phyloP scores from a whole-genome alignment of 2,888 invertebrate species.

The Cryptus viduatorius region DNA sequence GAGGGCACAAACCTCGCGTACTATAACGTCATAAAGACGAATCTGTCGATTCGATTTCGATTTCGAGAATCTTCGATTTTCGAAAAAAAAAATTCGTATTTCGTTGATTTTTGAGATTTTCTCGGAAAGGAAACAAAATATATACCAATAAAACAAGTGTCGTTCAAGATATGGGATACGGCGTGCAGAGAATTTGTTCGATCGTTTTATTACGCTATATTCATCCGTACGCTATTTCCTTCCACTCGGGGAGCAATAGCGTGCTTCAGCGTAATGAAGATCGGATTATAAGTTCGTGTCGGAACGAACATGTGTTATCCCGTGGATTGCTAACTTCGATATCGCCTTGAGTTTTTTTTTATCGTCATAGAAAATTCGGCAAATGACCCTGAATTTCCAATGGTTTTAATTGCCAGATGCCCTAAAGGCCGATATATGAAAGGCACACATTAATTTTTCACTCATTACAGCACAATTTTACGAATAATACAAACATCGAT shows the following conservation, averaged over 20 bases:
- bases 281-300: constrained; percentile 78
- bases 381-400: constrained; percentile 49
- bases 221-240: constrained; percentile 39
- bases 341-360: constrained; percentile 67
- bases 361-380: constrained; percentile 54
- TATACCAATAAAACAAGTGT: no score
- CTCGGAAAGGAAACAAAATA: no score
- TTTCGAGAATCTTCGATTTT: no score
- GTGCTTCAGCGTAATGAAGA: constrained; percentile 77
- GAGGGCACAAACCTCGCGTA: no score
- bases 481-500: no score
- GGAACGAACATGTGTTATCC: constrained; percentile 78
- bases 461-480: no score
- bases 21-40: no score
- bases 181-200: neutral
- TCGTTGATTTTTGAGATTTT: no score
- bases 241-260: constrained; percentile 67
- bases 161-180: no score
- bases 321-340: constrained; percentile 75
- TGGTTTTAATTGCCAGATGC: constrained; percentile 4
- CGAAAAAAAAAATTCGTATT: no score
- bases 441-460: no score
- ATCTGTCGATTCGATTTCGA: no score
- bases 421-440: neutral
- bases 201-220: constrained; percentile 21